Base-by-base conservation (phyloP, 2,888 invertebrate genomes). In the Charanyca ferruginea region DNA sequence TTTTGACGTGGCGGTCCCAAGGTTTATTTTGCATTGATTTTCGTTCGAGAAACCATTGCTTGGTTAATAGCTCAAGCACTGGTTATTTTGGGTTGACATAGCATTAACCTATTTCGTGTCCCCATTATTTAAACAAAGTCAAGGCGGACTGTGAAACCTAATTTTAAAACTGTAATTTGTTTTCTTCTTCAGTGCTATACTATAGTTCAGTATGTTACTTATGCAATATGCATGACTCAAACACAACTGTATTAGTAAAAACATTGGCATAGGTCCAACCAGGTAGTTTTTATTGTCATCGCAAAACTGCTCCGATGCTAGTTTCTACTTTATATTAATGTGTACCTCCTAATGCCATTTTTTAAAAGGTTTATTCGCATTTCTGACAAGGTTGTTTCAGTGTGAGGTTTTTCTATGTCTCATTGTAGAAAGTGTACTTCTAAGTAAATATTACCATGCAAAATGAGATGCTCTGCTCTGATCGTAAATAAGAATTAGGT, bases 231-330 rank as follows among this genome's bases (percentile, higher is more conserved):
- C 52, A 73, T 74, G 77, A 79, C 65, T 79, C 70, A 74, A 47
- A 61, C 45, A 32, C 35, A 38, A 52, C 51, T 55, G 63, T 64
- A 64, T 69, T 61, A 66, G 66, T 67, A 73, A 72, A 80, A 79
- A 70, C 63, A 72, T 74, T 80, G 81, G 80, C 77, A 66, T 18
- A 45, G 7, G 4, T 69, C 73, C 79, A 79, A 80, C 32, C 65
- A 67, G 63, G 65, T 61, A 80, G 48, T 49, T 66, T 72, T 74
- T 70, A 66, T 4, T 49, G 58, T 44, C n/a, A n/a, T n/a, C 16
- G 63, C 42, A 1, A 54, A 67, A 75, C 53, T 53, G 72, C 47
- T 61, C 7, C 9, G 11, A 20, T 79, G 65, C 58, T 64, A 61
- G 73, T 49, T 38, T 44, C 41, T 57, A 68, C 22, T 66, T 76